Evolutionary conservation across 30 jellyfish, hydroid and myxozoan genomes (phyloP), one percentile per base, ranked within the genome.

Genomic region (Hydractinia symbiolongicarpus): DNA sequence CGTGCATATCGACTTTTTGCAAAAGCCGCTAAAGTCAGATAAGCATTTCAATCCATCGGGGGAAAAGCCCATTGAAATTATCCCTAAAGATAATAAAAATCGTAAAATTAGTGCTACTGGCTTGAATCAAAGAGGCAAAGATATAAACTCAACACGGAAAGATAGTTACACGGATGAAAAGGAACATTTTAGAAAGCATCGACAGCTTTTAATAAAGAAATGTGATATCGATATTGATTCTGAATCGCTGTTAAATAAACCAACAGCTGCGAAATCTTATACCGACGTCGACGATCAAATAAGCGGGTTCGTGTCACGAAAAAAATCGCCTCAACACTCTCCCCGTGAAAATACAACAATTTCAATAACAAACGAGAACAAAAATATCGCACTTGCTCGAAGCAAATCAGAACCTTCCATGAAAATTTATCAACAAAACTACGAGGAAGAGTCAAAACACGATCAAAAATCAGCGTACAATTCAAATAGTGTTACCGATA

Each of bases 191-290:
- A 51, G 17, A 64, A 44, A 51, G 40, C 74, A 44, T n/a, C 74
- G 6, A 64, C 74, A 64, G 19, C 2, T 64, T 51, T 64, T 51
- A n/a, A n/a, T 13, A 13, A 44, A 6, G 40, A n/a, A 44, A n/a
- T 64, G 74, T 64, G 74, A 71, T 19, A 50, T 71, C 50, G 80
- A 71, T 58, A 71, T 71, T 71, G 80, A 71, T 50, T 71, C 61
- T 13, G 56, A 71, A 6, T 20, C 17, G 17, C 30, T 14, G 40
- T 15, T 50, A 14, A 71, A 53, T 67, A 58, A 71, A n/a, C 60
- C 2, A 21, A 20, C 44, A 8, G 50, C 67, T 19, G 9, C 15
- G 60, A 71, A 71, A 20, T 71, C 80, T 30, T 71, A 71, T 71
- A 71, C 80, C 40, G 80, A 71, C 61, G 50, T 71, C 67, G 53